These are phyloP conservation scores for Philereme transversata DNA, from an alignment of 2,888 invertebrate species.

Conservation along the genomic window DNA sequence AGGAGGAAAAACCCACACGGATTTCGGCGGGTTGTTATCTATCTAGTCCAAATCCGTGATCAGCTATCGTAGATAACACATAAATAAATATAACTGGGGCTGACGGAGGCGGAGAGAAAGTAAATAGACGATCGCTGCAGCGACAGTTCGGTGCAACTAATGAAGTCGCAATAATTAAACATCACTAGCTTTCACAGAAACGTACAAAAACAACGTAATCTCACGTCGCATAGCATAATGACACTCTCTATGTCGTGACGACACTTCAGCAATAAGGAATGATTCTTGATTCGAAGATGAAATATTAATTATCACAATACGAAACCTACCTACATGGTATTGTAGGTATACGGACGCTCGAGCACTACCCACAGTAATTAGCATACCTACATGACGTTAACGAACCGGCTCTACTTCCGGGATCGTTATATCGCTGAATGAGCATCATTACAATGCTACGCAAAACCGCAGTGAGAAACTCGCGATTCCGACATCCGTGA, in stretches of 20 bases:
- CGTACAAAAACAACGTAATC: conserved; percentile 46
- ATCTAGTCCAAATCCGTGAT: conserved; percentile 65
- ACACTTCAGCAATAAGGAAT: conserved; percentile 10
- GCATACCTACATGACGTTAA: conserved; percentile 77
- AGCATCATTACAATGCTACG: conserved; percentile 69
- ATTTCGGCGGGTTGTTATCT: conserved; percentile 35
- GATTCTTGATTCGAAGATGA: background rate
- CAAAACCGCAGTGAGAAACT: conserved; percentile 56
- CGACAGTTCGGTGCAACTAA: conserved; percentile 58
- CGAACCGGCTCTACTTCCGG: conserved; percentile 81
- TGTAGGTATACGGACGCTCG: conserved; percentile 49
- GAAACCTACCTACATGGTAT: too few relatives aligned
- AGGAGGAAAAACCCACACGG: conserved; percentile 36
- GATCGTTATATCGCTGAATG: conserved; percentile 76
- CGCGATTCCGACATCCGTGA: conserved; percentile 49
- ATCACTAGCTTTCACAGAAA: conserved; percentile 59
- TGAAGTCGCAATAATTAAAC: conserved; percentile 62
- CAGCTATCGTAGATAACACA: conserved; percentile 64
- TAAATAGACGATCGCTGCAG: conserved; percentile 61
- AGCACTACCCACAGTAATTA: conserved; percentile 71
- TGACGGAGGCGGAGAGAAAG: conserved; percentile 70
- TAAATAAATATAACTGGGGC: conserved; percentile 63
- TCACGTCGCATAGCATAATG: conserved; percentile 39
- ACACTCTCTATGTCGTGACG: conserved; percentile 30
- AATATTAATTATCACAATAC: too few relatives aligned